Conservation (phyloP, 2,797 vertebrate genomes). For the Antrozous pallidus region DNA sequence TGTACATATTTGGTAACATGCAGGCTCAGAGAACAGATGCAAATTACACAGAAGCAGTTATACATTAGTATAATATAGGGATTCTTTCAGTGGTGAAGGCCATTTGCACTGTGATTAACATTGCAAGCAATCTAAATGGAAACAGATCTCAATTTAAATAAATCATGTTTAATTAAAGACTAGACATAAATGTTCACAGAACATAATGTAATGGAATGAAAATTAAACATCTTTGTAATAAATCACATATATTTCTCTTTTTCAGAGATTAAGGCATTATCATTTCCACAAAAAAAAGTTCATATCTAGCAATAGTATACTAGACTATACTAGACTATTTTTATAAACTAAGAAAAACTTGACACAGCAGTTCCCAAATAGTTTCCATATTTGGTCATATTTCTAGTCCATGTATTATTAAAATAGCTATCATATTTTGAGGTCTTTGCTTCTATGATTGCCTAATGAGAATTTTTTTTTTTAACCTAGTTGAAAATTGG, state of each 20-base stretch:
- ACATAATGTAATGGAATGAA: constrained; percentile 52
- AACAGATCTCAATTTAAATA: constrained; percentile 38
- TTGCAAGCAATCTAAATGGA: constrained; percentile 48
- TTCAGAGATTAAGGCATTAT: background rate
- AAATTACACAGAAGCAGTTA: background rate
- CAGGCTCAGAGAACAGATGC: background rate
- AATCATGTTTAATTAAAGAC: constrained; percentile 67
- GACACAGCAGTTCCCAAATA: background rate
- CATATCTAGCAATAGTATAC: background rate
- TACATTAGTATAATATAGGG: background rate
- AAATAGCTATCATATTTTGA: background rate
- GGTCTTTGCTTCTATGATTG: background rate
- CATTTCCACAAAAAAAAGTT: constrained; percentile 34
- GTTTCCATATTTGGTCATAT: background rate
- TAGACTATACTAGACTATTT: background rate
- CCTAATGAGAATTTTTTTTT: background rate
- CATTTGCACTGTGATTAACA: constrained; percentile 40
- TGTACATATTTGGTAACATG: background rate
- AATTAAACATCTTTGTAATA: constrained; percentile 78
- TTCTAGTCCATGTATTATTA: background rate
- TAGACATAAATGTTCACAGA: background rate
- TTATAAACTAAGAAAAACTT: background rate
- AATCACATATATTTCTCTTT: constrained; percentile 38
- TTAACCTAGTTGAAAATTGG: background rate
- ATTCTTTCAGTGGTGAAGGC: background rate